Percentiles rank a stretch among this genome's conserved stretches.
These are phyloP conservation scores for Calameuta filiformis DNA, from an alignment of 2,888 invertebrate species.

Conservation along the genomic window DNA sequence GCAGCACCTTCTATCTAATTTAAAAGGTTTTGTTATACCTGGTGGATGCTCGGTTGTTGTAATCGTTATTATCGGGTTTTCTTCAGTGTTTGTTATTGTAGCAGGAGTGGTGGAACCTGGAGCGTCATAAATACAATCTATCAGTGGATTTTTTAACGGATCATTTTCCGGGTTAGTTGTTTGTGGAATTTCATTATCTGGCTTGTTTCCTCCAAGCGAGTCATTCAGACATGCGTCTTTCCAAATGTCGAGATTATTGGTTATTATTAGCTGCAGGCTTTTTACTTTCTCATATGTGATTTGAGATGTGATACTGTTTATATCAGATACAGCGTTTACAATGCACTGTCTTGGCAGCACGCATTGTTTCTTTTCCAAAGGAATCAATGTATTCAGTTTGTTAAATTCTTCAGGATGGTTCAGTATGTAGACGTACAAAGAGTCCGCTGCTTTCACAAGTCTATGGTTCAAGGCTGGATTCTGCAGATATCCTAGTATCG, in stretches of 20 bases:
- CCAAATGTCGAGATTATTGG: not conserved
- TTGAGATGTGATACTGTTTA: not conserved
- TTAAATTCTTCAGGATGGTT: constrained; percentile 5
- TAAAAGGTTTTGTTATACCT: not conserved
- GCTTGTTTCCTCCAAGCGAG: not conserved
- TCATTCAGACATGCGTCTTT: not conserved
- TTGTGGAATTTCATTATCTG: not conserved
- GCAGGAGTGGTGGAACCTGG: too few species aligned
- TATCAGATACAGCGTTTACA: not conserved
- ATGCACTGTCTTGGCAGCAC: constrained; percentile 17
- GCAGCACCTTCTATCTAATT: not conserved
- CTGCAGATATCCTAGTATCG: constrained; percentile 25
- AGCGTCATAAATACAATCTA: not conserved
- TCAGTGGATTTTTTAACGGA: not conserved
- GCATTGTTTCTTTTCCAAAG: constrained; percentile 20
- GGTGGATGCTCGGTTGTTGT: not conserved
- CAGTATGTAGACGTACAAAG: constrained; percentile 15
- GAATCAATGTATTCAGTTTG: constrained; percentile 17
- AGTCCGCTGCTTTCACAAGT: constrained; percentile 2
- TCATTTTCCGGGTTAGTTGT: not conserved
- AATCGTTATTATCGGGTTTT: too few species aligned
- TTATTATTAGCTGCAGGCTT: not conserved
- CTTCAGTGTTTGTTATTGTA: too few species aligned
- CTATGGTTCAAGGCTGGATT: constrained; percentile 10
- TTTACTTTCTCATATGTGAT: not conserved